These are phyloP conservation scores for Opisthograptis luteolata DNA, from an alignment of 2,888 invertebrate genomes.

Conservation along the genomic window DNA sequence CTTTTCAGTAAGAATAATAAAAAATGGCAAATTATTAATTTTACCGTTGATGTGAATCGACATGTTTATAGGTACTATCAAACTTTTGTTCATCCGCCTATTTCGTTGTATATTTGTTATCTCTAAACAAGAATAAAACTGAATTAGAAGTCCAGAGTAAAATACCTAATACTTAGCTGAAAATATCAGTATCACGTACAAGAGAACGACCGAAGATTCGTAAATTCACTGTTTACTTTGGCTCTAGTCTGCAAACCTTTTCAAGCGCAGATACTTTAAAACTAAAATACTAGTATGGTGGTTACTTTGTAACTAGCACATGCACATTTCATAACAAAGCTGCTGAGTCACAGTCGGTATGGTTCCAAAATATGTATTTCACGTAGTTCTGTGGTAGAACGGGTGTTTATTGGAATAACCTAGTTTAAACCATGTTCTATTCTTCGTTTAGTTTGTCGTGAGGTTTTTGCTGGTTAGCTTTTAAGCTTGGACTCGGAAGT, in stretches of 20 bases:
- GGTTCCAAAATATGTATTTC: conserved; percentile 6
- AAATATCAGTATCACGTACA: conserved; percentile 1
- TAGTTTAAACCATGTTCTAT: conserved; percentile 24
- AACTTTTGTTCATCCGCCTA: conserved; percentile 6
- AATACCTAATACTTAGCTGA: background rate
- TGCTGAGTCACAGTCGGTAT: background rate
- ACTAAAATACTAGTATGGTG: conserved; percentile 5
- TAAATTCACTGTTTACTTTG: conserved; percentile 13
- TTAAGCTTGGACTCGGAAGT: conserved; percentile 46
- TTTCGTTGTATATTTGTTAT: background rate
- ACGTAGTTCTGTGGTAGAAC: conserved; percentile 2
- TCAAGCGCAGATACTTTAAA: conserved; percentile 4
- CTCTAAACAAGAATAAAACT: background rate
- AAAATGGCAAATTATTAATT: too few relatives aligned
- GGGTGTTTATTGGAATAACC: conserved; percentile 33
- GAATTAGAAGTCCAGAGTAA: background rate
- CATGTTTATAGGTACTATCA: background rate
- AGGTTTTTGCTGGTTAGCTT: conserved; percentile 43
- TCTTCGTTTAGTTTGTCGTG: conserved; percentile 30
- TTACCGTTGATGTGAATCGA: too few relatives aligned
- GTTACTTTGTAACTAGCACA: conserved; percentile 2
- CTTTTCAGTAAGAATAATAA: too few relatives aligned
- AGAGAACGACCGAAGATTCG: background rate
- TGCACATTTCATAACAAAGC: background rate
- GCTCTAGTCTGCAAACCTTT: conserved; percentile 7